These are phyloP conservation scores for Erythrocercus mccallii DNA, from an alignment of 2,113 vertebrate genomes.

Conservation along the genomic window DNA sequence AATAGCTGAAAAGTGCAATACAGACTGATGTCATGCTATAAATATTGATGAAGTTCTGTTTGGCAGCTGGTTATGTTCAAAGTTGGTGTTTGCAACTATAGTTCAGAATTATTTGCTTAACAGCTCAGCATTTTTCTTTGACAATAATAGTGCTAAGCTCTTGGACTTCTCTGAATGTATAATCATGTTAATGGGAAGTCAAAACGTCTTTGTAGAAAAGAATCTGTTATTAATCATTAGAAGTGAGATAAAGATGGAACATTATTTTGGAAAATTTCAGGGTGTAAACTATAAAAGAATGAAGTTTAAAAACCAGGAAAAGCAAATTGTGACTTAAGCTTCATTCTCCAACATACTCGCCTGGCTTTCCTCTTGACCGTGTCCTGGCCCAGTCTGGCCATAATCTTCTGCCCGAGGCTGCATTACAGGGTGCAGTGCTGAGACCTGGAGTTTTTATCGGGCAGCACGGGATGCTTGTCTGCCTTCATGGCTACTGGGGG, in stretches of 20 bases:
- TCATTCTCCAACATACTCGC: not conserved
- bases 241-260: not conserved
- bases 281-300: not conserved
- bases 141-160: not conserved
- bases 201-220: not conserved
- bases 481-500: fast-evolving
- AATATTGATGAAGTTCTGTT: slow-evolving; percentile 33
- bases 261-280: not conserved
- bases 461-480: fast-evolving
- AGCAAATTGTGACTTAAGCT: not conserved
- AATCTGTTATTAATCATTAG: not conserved
- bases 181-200: not conserved
- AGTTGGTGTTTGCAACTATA: not conserved
- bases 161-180: not conserved
- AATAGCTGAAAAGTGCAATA: not conserved
- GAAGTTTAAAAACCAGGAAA: not conserved
- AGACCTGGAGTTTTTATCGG: not conserved
- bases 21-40: not conserved
- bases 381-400: not conserved
- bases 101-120: slow-evolving; percentile 27
- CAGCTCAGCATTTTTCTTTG: slow-evolving; percentile 11
- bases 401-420: not conserved
- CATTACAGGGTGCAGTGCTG: fast-evolving
- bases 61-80: slow-evolving; percentile 1
- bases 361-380: not conserved